Percentiles rank a stretch among this genome's conserved stretches.
Evolutionary conservation across 1,140 invertebrate genomes (phyloP).

Genomic region (Drosophila insularis): DNA sequence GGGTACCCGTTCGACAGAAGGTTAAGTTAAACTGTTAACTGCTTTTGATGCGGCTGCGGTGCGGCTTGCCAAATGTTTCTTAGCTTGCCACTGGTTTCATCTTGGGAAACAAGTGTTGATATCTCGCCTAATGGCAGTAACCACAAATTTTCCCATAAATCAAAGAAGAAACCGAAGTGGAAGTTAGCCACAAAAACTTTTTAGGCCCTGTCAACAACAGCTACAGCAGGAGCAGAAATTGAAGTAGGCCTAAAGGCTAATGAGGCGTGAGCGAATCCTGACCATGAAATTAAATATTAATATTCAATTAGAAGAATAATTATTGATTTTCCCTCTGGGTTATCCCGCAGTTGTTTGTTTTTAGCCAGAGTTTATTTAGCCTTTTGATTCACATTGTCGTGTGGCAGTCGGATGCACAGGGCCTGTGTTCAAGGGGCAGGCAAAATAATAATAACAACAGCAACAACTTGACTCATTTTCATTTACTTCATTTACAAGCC

Average conservation of each 20-base stretch:
- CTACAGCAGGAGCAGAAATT: slow-evolving; percentile 43
- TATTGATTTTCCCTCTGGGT: slow-evolving; percentile 54
- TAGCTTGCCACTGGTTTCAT: slow-evolving; percentile 1
- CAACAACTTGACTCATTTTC: slow-evolving; percentile 19
- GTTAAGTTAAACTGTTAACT: background rate
- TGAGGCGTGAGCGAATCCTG: slow-evolving; percentile 30
- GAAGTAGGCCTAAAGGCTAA: slow-evolving; percentile 47
- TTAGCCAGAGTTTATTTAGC: slow-evolving; percentile 13
- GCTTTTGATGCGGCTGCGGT: slow-evolving; percentile 30
- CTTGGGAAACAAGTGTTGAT: slow-evolving; percentile 34
- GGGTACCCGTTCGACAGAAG: background rate
- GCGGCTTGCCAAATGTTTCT: slow-evolving; percentile 35
- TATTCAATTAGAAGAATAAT: slow-evolving; percentile 62
- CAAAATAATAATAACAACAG: background rate
- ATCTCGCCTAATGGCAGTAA: slow-evolving; percentile 7
- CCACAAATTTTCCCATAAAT: slow-evolving; percentile 50
- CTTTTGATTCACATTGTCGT: background rate
- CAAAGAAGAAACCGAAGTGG: slow-evolving; percentile 26
- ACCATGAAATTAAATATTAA: slow-evolving; percentile 64
- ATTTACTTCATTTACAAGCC: slow-evolving; percentile 37
- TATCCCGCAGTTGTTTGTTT: background rate
- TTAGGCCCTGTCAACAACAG: slow-evolving; percentile 10
- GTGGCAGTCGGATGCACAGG: background rate
- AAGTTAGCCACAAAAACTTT: slow-evolving; percentile 31
- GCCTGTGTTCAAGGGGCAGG: too few relatives aligned